Base-by-base conservation (phyloP, 2,797 vertebrate species). In the Bradypodion ventrale region DNA sequence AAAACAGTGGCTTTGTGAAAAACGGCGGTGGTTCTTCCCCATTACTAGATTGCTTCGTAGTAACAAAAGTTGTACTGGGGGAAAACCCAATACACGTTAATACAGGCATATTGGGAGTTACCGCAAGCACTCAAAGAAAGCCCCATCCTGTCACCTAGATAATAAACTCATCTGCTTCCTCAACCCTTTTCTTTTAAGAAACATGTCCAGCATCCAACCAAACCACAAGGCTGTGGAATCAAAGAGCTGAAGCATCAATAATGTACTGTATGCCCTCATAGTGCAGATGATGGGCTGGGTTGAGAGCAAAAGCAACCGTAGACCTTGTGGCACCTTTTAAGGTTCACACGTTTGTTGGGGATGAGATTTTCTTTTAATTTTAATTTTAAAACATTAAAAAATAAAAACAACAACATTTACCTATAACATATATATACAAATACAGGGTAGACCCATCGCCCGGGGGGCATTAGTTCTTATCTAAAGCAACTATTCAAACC, bases 121-220 rank as follows among this genome's bases (percentile, higher is more conserved):
- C 87, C 80, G 0, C 90, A 91, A 89, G 89, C 84, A 74, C 91
- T 91, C 72, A 72, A 74, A 40, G 9, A 80, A 62, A 85, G 59
- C 88, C 7, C 56, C 86, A 74, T 85, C 73, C 75, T 68, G 63
- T 65, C 74, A 73, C 62, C 65, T 42, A 56, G 59, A 75, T 72
- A 42, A 85, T 56, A 75, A 7, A 65, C 27, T 63, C 32, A 21
- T 49, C 83, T 76, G 21, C 42, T 46, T 77, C 21, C 62, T 44
- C 52, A 15, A 56, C 70, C 49, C 35, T 10, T n/a, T 40, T 44
- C 69, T 23, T 52, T 29, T 4, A 62, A 83, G 76, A 74, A 75
- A 83, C 56, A 49, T 29, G 42, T 21, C 25, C 23, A 4, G 56
- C 42, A 35, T 32, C 40, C 25, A 52, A 87, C 42, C 42, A 80